These are phyloP conservation scores for Sycobia sp. DNA, from an alignment of 1,140 invertebrate species.

Conservation along the genomic window DNA sequence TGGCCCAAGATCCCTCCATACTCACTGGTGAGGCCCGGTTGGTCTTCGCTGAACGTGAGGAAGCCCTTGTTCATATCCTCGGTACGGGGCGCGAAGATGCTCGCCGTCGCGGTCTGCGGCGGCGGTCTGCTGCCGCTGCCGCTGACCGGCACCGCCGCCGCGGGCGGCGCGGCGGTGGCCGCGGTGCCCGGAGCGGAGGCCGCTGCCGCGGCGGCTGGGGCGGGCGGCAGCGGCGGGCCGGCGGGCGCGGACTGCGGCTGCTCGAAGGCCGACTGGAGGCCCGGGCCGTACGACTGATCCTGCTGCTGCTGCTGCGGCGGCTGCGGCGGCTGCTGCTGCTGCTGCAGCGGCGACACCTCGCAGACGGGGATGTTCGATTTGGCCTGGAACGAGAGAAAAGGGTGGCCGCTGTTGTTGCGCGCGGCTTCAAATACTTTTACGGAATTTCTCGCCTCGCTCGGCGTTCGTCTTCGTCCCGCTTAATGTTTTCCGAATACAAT, in stretches of 20 bases:
- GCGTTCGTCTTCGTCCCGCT: too few relatives aligned
- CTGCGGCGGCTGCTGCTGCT: constrained; percentile 15
- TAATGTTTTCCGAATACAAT: too few relatives aligned
- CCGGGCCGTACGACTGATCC: too few relatives aligned
- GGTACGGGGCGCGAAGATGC: constrained; percentile 82
- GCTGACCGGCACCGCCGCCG: constrained; percentile 70
- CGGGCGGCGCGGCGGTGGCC: constrained; percentile 65
- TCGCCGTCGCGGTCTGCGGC: constrained; percentile 72
- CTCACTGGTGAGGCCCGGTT: constrained; percentile 83
- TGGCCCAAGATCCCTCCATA: too few relatives aligned
- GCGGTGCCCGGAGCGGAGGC: neutral
- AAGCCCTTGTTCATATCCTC: constrained; percentile 94
- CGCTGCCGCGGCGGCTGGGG: neutral
- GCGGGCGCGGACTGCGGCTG: constrained; percentile 26
- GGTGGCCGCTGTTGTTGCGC: too few relatives aligned
- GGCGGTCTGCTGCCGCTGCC: constrained; percentile 36
- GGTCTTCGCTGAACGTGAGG: constrained; percentile 84
- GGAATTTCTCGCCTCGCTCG: too few relatives aligned
- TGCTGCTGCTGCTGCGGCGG: constrained; percentile 28
- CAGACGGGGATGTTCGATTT: constrained; percentile 53
- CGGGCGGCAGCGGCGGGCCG: neutral
- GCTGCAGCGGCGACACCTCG: constrained; percentile 12
- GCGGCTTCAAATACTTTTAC: too few relatives aligned
- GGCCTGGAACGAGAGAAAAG: constrained; percentile 38
- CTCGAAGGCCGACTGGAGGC: too few relatives aligned